Evolutionary conservation across 2,113 vertebrate species (phyloP), one percentile per base, ranked within the genome.

Genomic region (Planiliza haematocheilus): DNA sequence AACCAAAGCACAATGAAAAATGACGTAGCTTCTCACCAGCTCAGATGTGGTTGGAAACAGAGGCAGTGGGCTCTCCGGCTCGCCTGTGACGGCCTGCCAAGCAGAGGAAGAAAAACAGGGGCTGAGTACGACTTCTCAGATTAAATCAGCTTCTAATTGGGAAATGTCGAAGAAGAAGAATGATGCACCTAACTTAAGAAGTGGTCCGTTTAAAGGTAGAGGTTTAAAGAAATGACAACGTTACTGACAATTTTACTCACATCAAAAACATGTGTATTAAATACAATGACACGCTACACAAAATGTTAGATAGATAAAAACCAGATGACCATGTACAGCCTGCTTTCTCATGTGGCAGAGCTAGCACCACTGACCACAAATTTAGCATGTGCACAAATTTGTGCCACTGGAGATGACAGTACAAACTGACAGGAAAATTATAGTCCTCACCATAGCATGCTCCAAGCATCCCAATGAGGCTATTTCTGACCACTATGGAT

Each of bases 41-140:
- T 77, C 66, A 67, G 72, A 86, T 67, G 84, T 77, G 81, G 68
- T 80, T 13, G 36, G 50, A 86, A 83, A 80, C 73, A 70, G 72
- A 50, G 49, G 66, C 73, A 39, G 70, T 14, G 59, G 55, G 70
- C 20, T 74, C 46, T 1, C 50, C 0, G 42, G 69, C 30, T 77
- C 11, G 10, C 16, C 70, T 53, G 66, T 46, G 52, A 65, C 52
- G 50, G 64, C 53, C 86, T 83, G 89, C 88, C 69, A 84, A 81
- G 74, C 41, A 83, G 10, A 78, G 45, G 55, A 74, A 81, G 72
- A 80, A 67, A 87, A 81, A 78, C 68, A 59, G 1, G 8, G 41
- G 2, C 11, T 43, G 10, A 74, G 55, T 68, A 37, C 0, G 0
- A 65, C 58, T 79, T 18, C 0, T 73, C 10, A 21, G 46, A 81